These are phyloP conservation scores for Hestina assimilis DNA, from an alignment of 1,140 invertebrate genomes.

Conservation along the genomic window DNA sequence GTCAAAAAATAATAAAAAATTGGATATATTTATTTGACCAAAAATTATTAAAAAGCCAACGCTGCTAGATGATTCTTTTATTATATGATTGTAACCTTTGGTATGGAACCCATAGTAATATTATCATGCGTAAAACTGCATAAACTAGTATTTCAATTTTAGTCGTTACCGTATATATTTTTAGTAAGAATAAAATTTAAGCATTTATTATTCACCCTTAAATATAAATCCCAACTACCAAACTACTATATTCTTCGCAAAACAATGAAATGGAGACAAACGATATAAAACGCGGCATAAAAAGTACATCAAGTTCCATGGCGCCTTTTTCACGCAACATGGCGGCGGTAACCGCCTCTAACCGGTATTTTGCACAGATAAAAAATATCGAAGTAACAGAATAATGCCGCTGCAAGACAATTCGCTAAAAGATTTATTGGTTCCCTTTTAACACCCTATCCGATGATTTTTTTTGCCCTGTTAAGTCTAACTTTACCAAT, in stretches of 20 bases:
- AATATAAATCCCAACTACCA: not conserved
- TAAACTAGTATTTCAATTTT: no score
- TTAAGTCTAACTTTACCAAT: no score
- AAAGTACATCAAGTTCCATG: slow-evolving; percentile 20
- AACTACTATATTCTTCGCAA: not conserved
- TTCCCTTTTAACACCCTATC: slow-evolving; percentile 3
- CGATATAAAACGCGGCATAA: slow-evolving; percentile 11
- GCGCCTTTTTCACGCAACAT: slow-evolving; percentile 16
- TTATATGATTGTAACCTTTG: no score
- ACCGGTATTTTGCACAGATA: slow-evolving; percentile 1
- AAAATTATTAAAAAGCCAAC: no score
- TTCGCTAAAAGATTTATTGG: slow-evolving; percentile 8
- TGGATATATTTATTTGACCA: no score
- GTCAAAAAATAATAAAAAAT: no score
- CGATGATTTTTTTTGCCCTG: not conserved
- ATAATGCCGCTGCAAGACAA: slow-evolving; percentile 2
- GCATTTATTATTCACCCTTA: not conserved
- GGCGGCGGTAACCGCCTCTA: slow-evolving; percentile 6
- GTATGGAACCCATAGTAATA: no score
- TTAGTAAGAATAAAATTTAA: not conserved
- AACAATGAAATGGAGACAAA: slow-evolving; percentile 12
- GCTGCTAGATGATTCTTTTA: no score
- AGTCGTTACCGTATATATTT: no score
- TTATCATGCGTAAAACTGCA: no score
- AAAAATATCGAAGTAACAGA: slow-evolving; percentile 5